Base-by-base conservation (phyloP, 2,113 vertebrate genomes). In the Cebidichthys violaceus region DNA sequence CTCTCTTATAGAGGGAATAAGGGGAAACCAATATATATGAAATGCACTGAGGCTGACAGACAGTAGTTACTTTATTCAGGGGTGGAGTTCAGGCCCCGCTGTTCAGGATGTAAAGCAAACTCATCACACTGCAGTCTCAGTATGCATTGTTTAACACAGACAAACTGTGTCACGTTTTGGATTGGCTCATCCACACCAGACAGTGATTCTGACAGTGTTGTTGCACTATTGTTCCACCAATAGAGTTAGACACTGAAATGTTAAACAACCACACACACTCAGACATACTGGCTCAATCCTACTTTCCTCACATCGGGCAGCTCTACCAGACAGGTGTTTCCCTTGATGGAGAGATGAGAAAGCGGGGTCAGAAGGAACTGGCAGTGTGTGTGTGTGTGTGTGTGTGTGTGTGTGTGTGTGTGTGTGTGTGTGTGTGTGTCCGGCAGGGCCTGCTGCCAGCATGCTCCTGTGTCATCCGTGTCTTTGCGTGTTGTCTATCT, bases 271-370 rank as follows among this genome's bases (percentile, higher is more conserved):
- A 41, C 77, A 75, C 72, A 60, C 70, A 84, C 65, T 39, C 57
- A 7, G 8, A 61, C 35, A 61, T 43, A 68, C 47, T 18, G 72
- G 70, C 74, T 86, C 66, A 72, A 14, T 87, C 86, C 75, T 79
- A 54, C 55, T 81, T 87, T 89, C 88, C 75, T 78, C 82, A 91
- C 88, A 92, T 89, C 89, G 86, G 84, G 39, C 79, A 41, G 37
- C 33, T 61, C 33, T 57, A 75, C 89, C 88, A 91, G 77, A 73
- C 93, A 94, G 91, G 84, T 94, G 93, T 86, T 93, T 94, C 92
- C 93, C 61, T 50, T 83, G 78, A 90, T 27, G 43, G 70, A 82
- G 79, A 79, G 75, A 80, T 14, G 14, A 82, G 75, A 81, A 89
- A 77, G 35, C 33, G 62, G 72, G 78, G 85, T 80, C 84, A 85